phyloP scores from a whole-genome alignment of 2,113 vertebrate genomes.

The Hyperopisus bebe region DNA sequence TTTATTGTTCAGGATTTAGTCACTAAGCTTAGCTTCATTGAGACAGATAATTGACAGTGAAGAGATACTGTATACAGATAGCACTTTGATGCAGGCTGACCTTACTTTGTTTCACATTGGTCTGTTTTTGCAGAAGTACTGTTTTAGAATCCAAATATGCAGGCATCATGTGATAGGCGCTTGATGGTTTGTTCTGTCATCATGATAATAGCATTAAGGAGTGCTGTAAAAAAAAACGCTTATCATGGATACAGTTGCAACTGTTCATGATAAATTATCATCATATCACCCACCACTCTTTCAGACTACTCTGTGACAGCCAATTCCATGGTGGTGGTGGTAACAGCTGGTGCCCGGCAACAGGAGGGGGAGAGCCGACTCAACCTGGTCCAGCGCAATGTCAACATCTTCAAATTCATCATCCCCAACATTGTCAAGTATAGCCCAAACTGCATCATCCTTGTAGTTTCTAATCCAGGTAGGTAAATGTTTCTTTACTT shows the following conservation, averaged over 20 bases:
- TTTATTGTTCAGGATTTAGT: neutral
- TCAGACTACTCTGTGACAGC: slow-evolving; percentile 91
- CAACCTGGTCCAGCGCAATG: slow-evolving; percentile 93
- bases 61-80: neutral
- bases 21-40: neutral
- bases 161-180: neutral
- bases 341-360: slow-evolving; percentile 94
- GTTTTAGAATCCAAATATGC: neutral
- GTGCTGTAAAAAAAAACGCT: neutral
- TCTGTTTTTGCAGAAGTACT: neutral
- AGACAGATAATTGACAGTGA: neutral
- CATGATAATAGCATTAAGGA: neutral
- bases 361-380: slow-evolving; percentile 96
- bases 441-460: slow-evolving; percentile 87
- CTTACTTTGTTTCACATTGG: neutral
- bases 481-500: slow-evolving; percentile 30
- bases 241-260: neutral
- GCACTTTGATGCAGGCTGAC: neutral
- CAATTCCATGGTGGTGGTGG: slow-evolving; percentile 87
- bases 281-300: slow-evolving; percentile 11
- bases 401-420: slow-evolving; percentile 99
- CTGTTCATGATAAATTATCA: neutral
- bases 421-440: slow-evolving; percentile 96
- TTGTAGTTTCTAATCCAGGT: slow-evolving; percentile 97
- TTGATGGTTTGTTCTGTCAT: neutral